Evolutionary conservation across 1,140 invertebrate genomes (phyloP).

Genomic region (Cephus cinctus): DNA sequence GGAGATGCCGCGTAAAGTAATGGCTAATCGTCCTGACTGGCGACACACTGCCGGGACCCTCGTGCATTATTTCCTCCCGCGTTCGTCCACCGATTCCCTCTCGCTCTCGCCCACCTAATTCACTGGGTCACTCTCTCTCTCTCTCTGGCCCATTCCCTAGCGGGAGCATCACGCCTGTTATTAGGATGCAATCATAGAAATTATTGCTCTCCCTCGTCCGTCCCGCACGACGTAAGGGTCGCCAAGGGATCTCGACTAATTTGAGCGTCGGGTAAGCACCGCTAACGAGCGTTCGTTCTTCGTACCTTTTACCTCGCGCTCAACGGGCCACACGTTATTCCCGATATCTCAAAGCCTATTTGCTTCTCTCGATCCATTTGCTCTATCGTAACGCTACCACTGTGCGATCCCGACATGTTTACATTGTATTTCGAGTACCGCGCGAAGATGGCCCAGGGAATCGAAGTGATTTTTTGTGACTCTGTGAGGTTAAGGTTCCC

Average conservation of each 20-base stretch:
- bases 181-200: constrained; percentile 44
- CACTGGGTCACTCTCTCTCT: not conserved
- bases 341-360: too few species aligned
- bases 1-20: constrained; percentile 39
- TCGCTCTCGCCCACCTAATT: too few species aligned
- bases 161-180: constrained; percentile 26
- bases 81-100: too few species aligned
- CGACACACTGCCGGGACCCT: constrained; percentile 28
- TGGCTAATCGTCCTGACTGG: constrained; percentile 41
- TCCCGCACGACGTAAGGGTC: constrained; percentile 19
- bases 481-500: not conserved
- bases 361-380: too few species aligned
- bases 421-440: not conserved
- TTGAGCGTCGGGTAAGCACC: constrained; percentile 22
- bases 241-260: constrained; percentile 15
- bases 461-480: constrained; percentile 4
- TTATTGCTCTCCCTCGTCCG: constrained; percentile 25
- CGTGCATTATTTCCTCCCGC: constrained; percentile 15
- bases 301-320: not conserved
- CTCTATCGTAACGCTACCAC: too few species aligned
- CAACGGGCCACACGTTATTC: too few species aligned
- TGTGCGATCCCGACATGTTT: too few species aligned
- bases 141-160: constrained; percentile 2
- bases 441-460: not conserved
- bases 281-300: constrained; percentile 26